Conservation (phyloP, 2,113 vertebrate species). For the Jacana jacana region DNA sequence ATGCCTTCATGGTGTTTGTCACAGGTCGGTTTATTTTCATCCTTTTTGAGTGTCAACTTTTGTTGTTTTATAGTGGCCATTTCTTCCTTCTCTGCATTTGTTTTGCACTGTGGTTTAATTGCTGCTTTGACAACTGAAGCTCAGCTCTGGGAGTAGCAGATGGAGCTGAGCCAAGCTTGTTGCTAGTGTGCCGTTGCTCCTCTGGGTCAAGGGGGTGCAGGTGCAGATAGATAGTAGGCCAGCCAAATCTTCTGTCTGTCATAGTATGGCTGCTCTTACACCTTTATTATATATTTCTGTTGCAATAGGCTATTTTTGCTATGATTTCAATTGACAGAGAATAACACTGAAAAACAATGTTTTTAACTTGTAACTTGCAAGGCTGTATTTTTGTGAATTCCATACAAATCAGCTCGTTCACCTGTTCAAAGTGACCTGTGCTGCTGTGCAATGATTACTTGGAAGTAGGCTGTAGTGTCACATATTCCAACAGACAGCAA, state of each 20-base stretch:
- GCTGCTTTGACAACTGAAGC: slow-evolving; percentile 5
- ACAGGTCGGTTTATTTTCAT: background rate
- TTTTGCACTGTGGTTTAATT: background rate
- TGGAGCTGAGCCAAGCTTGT: background rate
- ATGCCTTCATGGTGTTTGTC: accelerated
- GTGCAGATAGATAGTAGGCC: background rate
- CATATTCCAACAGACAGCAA: background rate
- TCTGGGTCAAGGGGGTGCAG: background rate
- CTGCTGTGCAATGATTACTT: background rate
- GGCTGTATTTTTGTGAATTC: background rate
- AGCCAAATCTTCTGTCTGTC: background rate
- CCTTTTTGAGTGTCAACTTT: background rate
- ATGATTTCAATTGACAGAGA: background rate
- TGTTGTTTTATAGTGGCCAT: accelerated
- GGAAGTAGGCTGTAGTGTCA: background rate
- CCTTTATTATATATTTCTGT: background rate
- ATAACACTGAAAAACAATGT: accelerated
- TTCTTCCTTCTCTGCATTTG: background rate
- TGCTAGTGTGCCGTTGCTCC: background rate
- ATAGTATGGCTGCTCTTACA: background rate
- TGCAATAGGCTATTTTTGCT: background rate
- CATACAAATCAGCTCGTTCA: accelerated
- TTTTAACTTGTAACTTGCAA: accelerated
- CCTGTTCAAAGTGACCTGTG: background rate
- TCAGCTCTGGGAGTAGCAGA: background rate